Evolutionary conservation across 1,140 invertebrate species (phyloP).

Genomic region (Bombus vancouverensis): DNA sequence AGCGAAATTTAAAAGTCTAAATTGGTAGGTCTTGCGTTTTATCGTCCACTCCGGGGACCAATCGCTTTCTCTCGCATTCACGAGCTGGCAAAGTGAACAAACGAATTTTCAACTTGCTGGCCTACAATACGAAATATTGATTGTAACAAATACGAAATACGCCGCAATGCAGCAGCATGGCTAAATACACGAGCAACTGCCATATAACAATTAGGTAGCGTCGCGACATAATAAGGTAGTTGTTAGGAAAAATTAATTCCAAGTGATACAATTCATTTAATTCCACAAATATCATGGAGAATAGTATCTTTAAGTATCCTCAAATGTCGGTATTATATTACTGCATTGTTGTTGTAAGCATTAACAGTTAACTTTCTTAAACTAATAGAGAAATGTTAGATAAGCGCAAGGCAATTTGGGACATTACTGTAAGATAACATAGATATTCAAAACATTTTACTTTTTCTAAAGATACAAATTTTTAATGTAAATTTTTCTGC

Average conservation of each 20-base stretch:
- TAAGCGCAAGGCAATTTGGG: not conserved
- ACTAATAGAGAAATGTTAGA: not conserved
- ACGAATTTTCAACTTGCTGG: constrained; percentile 26
- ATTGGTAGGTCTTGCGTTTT: not conserved
- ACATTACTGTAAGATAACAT: too few species aligned
- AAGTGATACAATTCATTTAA: not conserved
- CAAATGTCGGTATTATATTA: too few species aligned
- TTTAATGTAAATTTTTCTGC: too few species aligned
- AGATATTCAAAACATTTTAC: too few species aligned
- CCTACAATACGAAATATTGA: constrained; percentile 26
- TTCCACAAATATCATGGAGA: not conserved
- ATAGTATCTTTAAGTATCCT: not conserved
- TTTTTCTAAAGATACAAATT: too few species aligned
- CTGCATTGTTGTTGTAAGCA: not conserved
- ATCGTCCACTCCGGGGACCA: not conserved
- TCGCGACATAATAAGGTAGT: not conserved
- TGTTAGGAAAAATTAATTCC: not conserved
- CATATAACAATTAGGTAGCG: not conserved
- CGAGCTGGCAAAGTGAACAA: not conserved
- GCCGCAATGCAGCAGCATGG: constrained; percentile 29
- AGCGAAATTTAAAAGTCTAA: constrained; percentile 22
- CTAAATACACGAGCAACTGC: not conserved
- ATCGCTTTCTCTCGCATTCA: not conserved
- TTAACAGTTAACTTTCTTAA: not conserved
- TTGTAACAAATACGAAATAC: constrained; percentile 37